Evolutionary conservation across 2,888 invertebrate genomes (phyloP), one percentile per base, ranked within the genome.

Genomic region (Latheticus oryzae): DNA sequence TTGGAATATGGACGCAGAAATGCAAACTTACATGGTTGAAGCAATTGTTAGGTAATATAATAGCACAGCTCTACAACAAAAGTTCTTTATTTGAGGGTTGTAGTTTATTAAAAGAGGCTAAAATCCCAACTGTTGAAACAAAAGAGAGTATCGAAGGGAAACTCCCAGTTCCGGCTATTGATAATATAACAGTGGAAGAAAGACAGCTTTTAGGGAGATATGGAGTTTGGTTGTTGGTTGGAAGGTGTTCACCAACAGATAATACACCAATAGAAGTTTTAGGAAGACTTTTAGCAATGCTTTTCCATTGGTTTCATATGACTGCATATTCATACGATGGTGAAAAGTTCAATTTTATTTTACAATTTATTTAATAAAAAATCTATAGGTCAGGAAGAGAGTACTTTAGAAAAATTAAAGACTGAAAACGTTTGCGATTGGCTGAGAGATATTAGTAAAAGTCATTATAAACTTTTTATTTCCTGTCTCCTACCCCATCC

Each of bases 291-390:
- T 84, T 99, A 40, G 93, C 96, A 17, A 97, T 97, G 85, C 84
- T 99, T 62, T 99, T 98, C 80, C 97, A 98, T 78, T 99, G 99
- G 99, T 99, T 98, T 82, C 95, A 98, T 80, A 92, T 96, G 70
- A 99, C 98, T 8, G 96, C 97, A 1, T 95, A 94, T 78, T 89
- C 97, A 4, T 95, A 95, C 73, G 95, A 97, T 79, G 94, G 95
- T 93, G 79, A 74, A 71, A 26, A n/a, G n/a, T n/a, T n/a, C 8
- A n/a, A 60, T 52, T 58, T 40, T 40, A 26, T 26, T 62, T 53
- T 52, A 62, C 57, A 65, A 61, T 61, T 50, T 64, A 47, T 52
- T 50, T 54, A 54, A 56, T n/a, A n/a, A n/a, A n/a, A n/a, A n/a
- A n/a, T n/a, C 42, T 58, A 56, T 53, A 76, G 89, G 89, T 0